Evolutionary conservation across 1,140 invertebrate genomes (phyloP).

Genomic region (Capitella teleta): DNA sequence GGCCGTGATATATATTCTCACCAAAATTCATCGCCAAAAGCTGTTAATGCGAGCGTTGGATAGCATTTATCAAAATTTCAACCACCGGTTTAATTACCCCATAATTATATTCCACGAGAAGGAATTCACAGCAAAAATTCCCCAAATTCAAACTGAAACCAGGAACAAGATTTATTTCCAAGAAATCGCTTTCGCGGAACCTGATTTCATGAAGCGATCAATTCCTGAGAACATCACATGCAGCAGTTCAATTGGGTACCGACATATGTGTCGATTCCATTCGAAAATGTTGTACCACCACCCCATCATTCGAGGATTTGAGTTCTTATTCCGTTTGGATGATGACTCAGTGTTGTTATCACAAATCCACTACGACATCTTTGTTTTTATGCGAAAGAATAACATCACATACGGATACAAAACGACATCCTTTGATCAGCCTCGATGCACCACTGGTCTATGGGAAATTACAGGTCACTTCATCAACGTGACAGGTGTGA

Average conservation of each 20-base stretch:
- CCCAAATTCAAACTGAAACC: background rate
- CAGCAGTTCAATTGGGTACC: background rate
- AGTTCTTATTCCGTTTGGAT: slow-evolving; percentile 4
- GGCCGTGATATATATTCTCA: background rate
- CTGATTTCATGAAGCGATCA: background rate
- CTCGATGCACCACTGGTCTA: background rate
- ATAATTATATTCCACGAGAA: slow-evolving; percentile 6
- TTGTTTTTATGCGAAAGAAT: background rate
- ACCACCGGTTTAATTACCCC: slow-evolving; percentile 1
- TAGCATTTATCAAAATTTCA: background rate
- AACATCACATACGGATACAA: background rate
- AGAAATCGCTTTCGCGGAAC: background rate
- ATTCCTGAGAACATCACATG: background rate
- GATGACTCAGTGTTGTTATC: background rate
- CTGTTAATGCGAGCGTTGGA: background rate
- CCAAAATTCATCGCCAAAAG: background rate
- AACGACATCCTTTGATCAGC: background rate
- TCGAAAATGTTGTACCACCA: background rate
- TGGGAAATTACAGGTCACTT: background rate
- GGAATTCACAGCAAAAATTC: background rate
- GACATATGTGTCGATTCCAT: slow-evolving; percentile 7
- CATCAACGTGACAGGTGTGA: background rate
- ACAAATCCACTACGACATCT: slow-evolving; percentile 2
- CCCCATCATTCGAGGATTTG: background rate
- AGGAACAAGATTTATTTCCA: background rate